phyloP scores from a whole-genome alignment of 1,140 invertebrate genomes.

The Oedothorax gibbosus region DNA sequence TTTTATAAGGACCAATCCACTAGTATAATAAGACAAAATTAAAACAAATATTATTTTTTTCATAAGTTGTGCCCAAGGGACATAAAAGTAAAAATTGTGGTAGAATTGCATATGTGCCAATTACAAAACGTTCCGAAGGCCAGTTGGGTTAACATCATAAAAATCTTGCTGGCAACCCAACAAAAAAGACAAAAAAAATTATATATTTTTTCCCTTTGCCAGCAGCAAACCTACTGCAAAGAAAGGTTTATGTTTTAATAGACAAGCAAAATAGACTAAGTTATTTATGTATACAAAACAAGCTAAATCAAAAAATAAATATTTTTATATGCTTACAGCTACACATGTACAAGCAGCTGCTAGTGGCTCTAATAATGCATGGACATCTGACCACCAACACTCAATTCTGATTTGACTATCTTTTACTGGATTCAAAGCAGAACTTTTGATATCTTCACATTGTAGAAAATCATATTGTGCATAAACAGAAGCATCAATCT shows the following conservation, averaged over 20 bases:
- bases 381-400: constrained; percentile 8
- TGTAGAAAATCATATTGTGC: constrained; percentile 14
- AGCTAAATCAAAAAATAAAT: not conserved
- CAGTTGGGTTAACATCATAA: not conserved
- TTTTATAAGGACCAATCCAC: too few relatives aligned
- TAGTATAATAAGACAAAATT: too few relatives aligned
- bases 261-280: not conserved
- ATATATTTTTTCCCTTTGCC: not conserved
- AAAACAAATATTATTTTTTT: too few relatives aligned
- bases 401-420: constrained; percentile 3
- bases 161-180: not conserved
- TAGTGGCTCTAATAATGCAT: constrained; percentile 11
- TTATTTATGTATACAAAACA: not conserved
- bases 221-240: not conserved
- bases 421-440: not conserved
- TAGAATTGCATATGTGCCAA: not conserved
- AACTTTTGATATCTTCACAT: not conserved
- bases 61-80: too few relatives aligned
- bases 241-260: not conserved
- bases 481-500: constrained; percentile 5
- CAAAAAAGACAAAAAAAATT: not conserved
- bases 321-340: constrained; percentile 5
- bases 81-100: not conserved
- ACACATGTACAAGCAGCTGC: constrained; percentile 4
- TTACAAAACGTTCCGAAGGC: not conserved